phyloP scores from a whole-genome alignment of 2,113 vertebrate species.

The Oryzias celebensis region DNA sequence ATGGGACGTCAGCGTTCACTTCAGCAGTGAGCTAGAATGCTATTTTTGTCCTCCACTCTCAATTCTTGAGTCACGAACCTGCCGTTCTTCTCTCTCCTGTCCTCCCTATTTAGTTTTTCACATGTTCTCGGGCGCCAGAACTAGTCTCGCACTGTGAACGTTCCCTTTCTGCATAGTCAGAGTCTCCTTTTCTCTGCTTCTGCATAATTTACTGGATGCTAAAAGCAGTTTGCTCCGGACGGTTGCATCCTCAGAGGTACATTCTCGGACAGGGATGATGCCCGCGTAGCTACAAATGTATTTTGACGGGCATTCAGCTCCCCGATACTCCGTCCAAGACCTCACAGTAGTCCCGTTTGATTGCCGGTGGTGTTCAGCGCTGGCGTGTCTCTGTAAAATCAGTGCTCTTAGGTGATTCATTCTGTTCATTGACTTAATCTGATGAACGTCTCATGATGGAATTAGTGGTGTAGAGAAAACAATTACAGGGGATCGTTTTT shows the following conservation, averaged over 20 bases:
- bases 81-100: constrained; percentile 3
- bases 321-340: neutral
- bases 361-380: neutral
- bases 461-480: constrained; percentile 30
- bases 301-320: constrained; percentile 16
- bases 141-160: constrained; percentile 2
- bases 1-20: constrained; percentile 57
- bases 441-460: constrained; percentile 24
- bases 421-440: constrained; percentile 24
- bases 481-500: constrained; percentile 13
- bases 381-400: constrained; percentile 3
- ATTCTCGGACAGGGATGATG: neutral
- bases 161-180: neutral
- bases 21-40: constrained; percentile 42
- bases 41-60: constrained; percentile 55
- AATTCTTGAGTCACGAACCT: constrained; percentile 31
- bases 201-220: constrained; percentile 46
- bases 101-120: neutral
- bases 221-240: constrained; percentile 34
- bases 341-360: constrained; percentile 5
- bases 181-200: constrained; percentile 7
- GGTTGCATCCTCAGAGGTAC: constrained; percentile 3
- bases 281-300: constrained; percentile 16
- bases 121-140: constrained; percentile 5
- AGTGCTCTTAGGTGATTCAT: constrained; percentile 14